Percentiles rank a stretch among this genome's conserved stretches.
Conservation (phyloP, 2,797 vertebrate genomes). For the Fundulus diaphanus region DNA sequence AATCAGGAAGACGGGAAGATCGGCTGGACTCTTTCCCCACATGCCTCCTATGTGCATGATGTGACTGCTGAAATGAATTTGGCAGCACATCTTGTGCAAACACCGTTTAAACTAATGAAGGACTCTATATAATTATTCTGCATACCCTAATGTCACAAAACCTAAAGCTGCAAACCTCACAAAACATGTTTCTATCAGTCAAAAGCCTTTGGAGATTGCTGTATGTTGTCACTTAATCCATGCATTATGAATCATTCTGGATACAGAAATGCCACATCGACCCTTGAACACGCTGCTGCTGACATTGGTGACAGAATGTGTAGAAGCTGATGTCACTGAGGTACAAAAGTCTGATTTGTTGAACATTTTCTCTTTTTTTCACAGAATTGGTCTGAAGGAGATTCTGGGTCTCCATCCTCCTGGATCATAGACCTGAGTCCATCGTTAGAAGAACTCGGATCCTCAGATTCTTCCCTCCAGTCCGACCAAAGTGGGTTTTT, state of each 20-base stretch:
- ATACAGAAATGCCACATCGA: background rate
- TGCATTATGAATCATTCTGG: background rate
- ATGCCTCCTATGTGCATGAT: too few species aligned
- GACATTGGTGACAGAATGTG: background rate
- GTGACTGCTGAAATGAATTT: too few species aligned
- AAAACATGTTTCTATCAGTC: too few species aligned
- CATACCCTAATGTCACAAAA: too few species aligned
- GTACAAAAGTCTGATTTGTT: background rate
- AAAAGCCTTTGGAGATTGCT: too few species aligned
- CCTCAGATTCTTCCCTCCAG: slow-evolving; percentile 27
- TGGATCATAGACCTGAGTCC: slow-evolving; percentile 66
- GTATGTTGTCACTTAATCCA: too few species aligned
- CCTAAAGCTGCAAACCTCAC: too few species aligned
- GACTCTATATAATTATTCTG: too few species aligned
- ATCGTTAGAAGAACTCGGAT: slow-evolving; percentile 43
- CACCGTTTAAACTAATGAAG: too few species aligned
- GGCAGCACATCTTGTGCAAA: too few species aligned
- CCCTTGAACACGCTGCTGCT: background rate
- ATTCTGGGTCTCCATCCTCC: slow-evolving; percentile 68
- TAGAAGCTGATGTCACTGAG: background rate
- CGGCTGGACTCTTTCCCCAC: too few species aligned
- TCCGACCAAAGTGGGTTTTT: slow-evolving; percentile 36
- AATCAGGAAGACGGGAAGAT: too few species aligned
- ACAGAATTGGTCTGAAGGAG: slow-evolving; percentile 55
- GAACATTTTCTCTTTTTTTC: slow-evolving; percentile 8